Percentiles rank a stretch among this genome's conserved stretches.
These are phyloP conservation scores for Junco hyemalis DNA, from an alignment of 2,113 vertebrate genomes.

Conservation along the genomic window DNA sequence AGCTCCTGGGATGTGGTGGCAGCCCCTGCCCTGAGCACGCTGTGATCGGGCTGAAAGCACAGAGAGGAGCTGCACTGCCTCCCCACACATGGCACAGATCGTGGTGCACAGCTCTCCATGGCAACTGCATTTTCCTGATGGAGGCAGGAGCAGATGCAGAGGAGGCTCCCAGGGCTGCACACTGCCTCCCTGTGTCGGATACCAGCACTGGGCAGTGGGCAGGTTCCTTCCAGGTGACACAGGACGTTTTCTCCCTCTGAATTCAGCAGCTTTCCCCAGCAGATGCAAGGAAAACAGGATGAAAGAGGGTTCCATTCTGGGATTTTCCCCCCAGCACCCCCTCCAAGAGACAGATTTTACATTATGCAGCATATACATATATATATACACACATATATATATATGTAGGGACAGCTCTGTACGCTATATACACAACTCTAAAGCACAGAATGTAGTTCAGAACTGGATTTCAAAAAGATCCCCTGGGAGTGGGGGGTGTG, in stretches of 20 bases:
- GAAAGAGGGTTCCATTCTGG: neutral
- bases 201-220: neutral
- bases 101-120: neutral
- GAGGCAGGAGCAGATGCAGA: neutral
- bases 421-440: neutral
- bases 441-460: constrained; percentile 57
- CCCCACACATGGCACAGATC: neutral
- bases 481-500: neutral
- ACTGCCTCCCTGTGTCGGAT: neutral
- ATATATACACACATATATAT: neutral
- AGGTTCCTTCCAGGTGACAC: neutral
- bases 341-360: neutral
- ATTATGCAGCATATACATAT: neutral
- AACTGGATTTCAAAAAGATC: neutral
- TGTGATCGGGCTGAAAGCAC: neutral
- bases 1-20: constrained; percentile 2
- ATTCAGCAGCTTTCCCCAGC: neutral
- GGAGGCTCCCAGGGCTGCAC: neutral
- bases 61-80: neutral
- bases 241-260: neutral
- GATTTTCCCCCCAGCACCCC: neutral
- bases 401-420: neutral
- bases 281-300: neutral
- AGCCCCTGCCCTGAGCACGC: neutral
- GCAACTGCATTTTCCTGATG: neutral